phyloP scores from a whole-genome alignment of 2,888 invertebrate species.

The Horisme vitalbata region DNA sequence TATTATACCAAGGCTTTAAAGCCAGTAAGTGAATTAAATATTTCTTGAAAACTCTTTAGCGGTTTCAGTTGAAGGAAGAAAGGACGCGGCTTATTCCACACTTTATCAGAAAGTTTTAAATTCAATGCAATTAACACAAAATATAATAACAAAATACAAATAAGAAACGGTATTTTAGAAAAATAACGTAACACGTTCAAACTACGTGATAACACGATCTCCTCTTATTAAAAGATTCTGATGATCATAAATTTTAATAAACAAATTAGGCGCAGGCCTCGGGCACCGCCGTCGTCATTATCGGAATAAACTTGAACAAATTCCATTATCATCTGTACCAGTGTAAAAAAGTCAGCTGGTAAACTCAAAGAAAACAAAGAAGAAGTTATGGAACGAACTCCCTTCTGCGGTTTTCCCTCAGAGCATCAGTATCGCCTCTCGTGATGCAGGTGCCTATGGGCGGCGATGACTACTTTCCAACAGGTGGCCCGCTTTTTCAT shows the following conservation, averaged over 20 bases:
- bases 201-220: constrained; percentile 51
- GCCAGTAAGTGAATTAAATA: too few species aligned
- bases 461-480: too few species aligned
- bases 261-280: constrained; percentile 51
- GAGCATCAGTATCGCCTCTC: too few species aligned
- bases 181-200: constrained; percentile 37
- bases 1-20: too few species aligned
- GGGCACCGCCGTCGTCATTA: constrained; percentile 45
- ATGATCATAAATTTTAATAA: constrained; percentile 58
- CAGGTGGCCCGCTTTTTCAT: too few species aligned
- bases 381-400: too few species aligned
- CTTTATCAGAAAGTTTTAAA: constrained; percentile 2
- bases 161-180: constrained; percentile 5
- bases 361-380: neutral
- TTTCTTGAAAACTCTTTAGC: too few species aligned
- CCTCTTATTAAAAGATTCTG: constrained; percentile 46
- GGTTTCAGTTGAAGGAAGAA: too few species aligned
- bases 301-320: constrained; percentile 60
- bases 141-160: constrained; percentile 10
- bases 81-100: too few species aligned
- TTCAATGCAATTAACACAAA: constrained; percentile 7
- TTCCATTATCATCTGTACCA: constrained; percentile 48
- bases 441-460: too few species aligned
- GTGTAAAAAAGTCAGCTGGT: constrained; percentile 36
- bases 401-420: too few species aligned